A percentile compares a stretch with the other conserved stretches of the same genome.
Conservation (phyloP, 1,140 invertebrate species). For the Melipona quadrifasciata region DNA sequence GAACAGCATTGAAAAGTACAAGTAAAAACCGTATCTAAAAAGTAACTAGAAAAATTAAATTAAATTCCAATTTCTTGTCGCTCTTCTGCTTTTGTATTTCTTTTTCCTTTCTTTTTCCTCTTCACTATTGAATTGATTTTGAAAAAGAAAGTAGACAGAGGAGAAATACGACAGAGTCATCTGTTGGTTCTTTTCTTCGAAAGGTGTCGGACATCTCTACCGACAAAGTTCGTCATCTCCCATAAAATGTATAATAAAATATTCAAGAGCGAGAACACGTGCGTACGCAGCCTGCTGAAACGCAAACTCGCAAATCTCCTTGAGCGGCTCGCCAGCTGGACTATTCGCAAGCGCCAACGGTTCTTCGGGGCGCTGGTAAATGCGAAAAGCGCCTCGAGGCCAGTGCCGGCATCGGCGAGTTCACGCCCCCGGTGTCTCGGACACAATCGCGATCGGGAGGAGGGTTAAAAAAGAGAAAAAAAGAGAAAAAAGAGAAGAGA, state of each 20-base stretch:
- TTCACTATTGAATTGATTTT: too few species aligned
- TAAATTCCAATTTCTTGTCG: too few species aligned
- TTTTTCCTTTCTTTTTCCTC: too few species aligned
- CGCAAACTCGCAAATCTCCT: constrained; percentile 25
- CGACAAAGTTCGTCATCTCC: not conserved
- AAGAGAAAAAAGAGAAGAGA: constrained; percentile 30
- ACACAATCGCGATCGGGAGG: constrained; percentile 64
- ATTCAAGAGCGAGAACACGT: not conserved
- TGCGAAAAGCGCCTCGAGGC: constrained; percentile 68
- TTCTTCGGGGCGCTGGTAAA: constrained; percentile 55
- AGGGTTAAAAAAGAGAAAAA: constrained; percentile 52
- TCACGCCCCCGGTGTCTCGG: constrained; percentile 66
- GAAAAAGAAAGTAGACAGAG: not conserved
- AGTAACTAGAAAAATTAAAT: not conserved
- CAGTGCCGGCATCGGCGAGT: constrained; percentile 62
- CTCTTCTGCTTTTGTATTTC: too few species aligned
- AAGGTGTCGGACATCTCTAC: not conserved
- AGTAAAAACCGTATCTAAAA: not conserved
- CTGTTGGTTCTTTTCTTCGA: not conserved
- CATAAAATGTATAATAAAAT: not conserved
- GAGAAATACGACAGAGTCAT: not conserved
- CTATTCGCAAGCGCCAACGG: constrained; percentile 50
- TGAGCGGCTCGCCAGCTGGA: constrained; percentile 49
- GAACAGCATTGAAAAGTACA: not conserved
- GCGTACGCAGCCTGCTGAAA: not conserved